Base-by-base conservation (phyloP, 2,797 vertebrate species). In the Anableps anableps region DNA sequence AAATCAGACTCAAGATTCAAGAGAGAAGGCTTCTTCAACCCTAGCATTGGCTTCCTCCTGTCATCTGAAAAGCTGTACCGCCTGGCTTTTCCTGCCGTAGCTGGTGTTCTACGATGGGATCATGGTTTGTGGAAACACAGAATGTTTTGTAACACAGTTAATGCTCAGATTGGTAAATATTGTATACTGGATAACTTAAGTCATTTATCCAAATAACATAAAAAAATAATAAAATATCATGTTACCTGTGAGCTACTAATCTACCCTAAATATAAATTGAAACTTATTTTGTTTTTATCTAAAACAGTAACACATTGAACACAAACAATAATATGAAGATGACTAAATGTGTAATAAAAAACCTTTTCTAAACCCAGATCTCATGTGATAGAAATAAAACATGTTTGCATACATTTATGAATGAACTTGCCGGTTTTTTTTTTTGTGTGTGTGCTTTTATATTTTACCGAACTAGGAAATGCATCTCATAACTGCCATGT, bases 41-140 rank as follows among this genome's bases (percentile, higher is more conserved):
- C 97, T 0, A 94, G 95, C 83, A 77, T 97, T 75, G 95, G 91
- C 88, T 97, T 95, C 74, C 85, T 98, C 71, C 93, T 99, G 45
- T 96, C 92, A 0, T 96, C 95, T 47, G 94, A 96, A 50, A 90
- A 85, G 10, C 78, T 92, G 0, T 93, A 97, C 76, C 93, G 88
- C 80, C 88, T 92, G 21, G 91, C 95, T 1, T 99, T 99, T 89
- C 97, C 97, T 43, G 86, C 83, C 21, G 77, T 87, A 0, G 80
- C 90, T 48, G 97, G 96, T 72, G 88, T 72, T 0, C 81, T 99
- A 73, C 92, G 83, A 64, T 96, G 98, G 93, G 94, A 86, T 47
- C 86, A 92, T 93, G 96, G 96, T 96, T 72, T 29, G 92, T 89
- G n/a, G 43, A 26, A 68, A 3, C 16, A 72, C 41, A 4, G 41